A percentile compares a stretch with the other conserved stretches of the same genome.
Conservation (phyloP, 2,797 vertebrate genomes). For the Menidia menidia region DNA sequence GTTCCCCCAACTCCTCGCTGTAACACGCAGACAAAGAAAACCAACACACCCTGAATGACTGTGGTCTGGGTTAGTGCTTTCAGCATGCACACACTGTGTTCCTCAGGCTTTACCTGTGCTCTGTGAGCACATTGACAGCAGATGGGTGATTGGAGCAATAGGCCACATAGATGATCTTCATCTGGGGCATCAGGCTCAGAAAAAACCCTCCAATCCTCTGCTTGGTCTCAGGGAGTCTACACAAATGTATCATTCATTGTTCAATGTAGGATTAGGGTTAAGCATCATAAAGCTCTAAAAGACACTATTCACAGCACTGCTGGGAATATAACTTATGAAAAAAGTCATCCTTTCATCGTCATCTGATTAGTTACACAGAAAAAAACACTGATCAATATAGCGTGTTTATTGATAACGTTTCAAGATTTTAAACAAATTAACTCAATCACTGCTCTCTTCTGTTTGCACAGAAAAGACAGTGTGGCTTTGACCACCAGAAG, state of each 20-base stretch:
- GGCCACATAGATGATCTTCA: constrained; percentile 89
- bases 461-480: neutral
- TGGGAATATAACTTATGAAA: no score
- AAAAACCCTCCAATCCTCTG: constrained; percentile 97
- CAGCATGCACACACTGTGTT: no score
- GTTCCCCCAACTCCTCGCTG: constrained; percentile 93
- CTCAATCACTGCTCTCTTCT: neutral
- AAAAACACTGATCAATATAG: neutral
- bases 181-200: constrained; percentile 90
- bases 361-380: neutral
- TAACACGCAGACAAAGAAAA: neutral
- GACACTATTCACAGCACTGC: no score
- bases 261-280: no score
- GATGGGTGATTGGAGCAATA: constrained; percentile 97
- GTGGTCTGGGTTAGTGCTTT: neutral
- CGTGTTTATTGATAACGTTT: neutral
- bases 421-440: neutral
- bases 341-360: no score
- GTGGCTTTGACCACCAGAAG: constrained; percentile 53
- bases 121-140: constrained; percentile 93
- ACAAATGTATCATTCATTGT: constrained; percentile 10
- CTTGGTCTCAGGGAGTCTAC: constrained; percentile 91
- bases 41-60: neutral
- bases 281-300: neutral
- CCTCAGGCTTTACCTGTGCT: constrained; percentile 87